Evolutionary conservation across 2,888 invertebrate species (phyloP).

Genomic region (Hedychridium roseum): DNA sequence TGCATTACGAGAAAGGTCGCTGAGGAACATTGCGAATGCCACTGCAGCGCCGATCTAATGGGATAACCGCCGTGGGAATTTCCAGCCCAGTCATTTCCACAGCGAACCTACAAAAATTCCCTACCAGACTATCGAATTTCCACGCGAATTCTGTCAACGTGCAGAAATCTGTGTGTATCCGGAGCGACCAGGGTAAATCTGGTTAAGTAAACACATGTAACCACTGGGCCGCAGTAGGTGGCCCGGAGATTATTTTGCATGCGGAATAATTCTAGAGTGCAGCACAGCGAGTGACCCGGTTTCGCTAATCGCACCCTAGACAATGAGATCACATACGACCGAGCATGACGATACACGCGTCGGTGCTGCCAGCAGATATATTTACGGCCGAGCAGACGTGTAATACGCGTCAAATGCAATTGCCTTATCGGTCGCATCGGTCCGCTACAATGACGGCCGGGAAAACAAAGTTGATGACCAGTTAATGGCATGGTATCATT

Average conservation of each 20-base stretch:
- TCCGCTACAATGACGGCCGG: no score
- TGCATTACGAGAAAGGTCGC: no score
- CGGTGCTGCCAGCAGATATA: background rate
- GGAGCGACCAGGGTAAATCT: conserved; percentile 16
- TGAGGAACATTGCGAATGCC: no score
- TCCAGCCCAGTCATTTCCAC: no score
- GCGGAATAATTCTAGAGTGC: conserved; percentile 45
- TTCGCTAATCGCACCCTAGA: conserved; percentile 46
- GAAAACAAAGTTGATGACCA: no score
- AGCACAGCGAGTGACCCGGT: conserved; percentile 47
- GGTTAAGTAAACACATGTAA: background rate
- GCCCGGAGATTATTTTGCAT: conserved; percentile 46
- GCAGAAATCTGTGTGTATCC: conserved; percentile 13
- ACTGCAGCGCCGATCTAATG: no score
- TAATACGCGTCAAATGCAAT: conserved; percentile 36
- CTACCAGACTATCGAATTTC: no score
- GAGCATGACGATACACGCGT: conserved; percentile 35
- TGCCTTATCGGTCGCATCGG: conserved; percentile 35
- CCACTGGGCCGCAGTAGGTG: conserved; percentile 27
- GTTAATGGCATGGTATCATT: no score
- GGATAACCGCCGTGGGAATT: no score
- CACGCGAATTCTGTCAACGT: background rate
- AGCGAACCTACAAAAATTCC: no score
- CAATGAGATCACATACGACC: conserved; percentile 47
- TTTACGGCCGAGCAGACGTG: conserved; percentile 14